Base-by-base conservation (phyloP, 2,888 invertebrate genomes). In the Caenorhabditis plicata region DNA sequence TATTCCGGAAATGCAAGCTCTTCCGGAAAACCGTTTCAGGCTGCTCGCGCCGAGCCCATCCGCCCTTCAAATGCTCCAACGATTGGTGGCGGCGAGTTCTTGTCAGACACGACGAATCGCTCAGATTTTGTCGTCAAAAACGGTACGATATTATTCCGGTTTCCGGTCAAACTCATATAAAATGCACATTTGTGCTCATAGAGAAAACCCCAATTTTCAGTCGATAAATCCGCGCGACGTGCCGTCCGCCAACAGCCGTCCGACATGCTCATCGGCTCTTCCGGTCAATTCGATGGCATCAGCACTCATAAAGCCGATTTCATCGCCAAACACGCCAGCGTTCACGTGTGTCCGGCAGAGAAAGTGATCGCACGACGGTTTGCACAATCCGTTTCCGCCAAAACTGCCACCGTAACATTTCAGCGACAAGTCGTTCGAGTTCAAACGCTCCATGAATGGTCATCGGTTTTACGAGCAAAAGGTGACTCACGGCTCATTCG, bases 301-400 rank as follows among this genome's bases (percentile, higher is more conserved):
- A 46, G 64, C 4, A 71, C 70, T 0, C 70, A 71, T n/a, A 51
- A 58, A 33, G 47, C 44, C 22, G 68, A 68, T 43, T 67, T 58
- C 33, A 61, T 49, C 13, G 53, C 53, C 33, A 66, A 68, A 36
- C 57, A 64, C 15, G n/a, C n/a, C n/a, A n/a, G n/a, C n/a, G 62
- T 64, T 13, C 58, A 71, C 42, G 63, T 71, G 31, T 71, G 71
- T 43, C 71, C 71, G 15, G 71, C 68, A 19, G 71, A 64, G 31
- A 68, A 67, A 40, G 65, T 71, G 19, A 51, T 71, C 7, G 53
- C 66, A 9, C 43, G 64, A 51, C 43, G 69, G 69, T 69, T 17
- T 11, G 41, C 8, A 7, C 4, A 4, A n/a, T 19, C 9, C 5
- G 5, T 4, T 15, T 20, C 7, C 39, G 4, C 11, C 9, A 39